These are phyloP conservation scores for Andinoacara biseriatus DNA, from an alignment of 2,113 vertebrate genomes.

Conservation along the genomic window DNA sequence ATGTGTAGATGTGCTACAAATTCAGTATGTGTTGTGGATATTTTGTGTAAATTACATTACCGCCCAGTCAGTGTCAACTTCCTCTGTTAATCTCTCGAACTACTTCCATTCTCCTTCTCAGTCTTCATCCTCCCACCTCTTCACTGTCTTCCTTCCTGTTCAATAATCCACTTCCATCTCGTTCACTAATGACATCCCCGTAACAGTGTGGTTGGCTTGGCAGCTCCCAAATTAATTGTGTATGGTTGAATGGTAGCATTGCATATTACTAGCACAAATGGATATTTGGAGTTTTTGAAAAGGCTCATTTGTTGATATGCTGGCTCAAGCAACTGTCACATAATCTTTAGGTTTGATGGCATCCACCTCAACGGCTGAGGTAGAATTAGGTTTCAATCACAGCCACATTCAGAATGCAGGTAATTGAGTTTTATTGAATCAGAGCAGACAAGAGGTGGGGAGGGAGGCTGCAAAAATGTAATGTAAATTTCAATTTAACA, in stretches of 20 bases:
- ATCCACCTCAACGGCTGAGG: not conserved
- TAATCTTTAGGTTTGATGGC: not conserved
- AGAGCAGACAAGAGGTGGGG: not conserved
- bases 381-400: not conserved
- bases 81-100: slow-evolving; percentile 24
- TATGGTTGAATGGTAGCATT: not conserved
- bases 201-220: not conserved
- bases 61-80: slow-evolving; percentile 24
- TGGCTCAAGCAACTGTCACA: not conserved
- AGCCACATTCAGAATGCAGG: not conserved
- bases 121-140: slow-evolving; percentile 27
- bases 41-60: slow-evolving; percentile 31
- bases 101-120: slow-evolving; percentile 26
- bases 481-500: not conserved
- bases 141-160: slow-evolving; percentile 46
- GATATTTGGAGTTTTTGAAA: not conserved
- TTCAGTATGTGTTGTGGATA: not conserved
- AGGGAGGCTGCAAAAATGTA: not conserved
- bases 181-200: not conserved
- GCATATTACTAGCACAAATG: not conserved
- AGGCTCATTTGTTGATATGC: not conserved
- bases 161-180: slow-evolving; percentile 37
- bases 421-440: not conserved
- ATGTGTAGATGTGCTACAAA: not conserved
- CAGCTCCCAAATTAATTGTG: not conserved